Percentiles rank a stretch among this genome's conserved stretches.
Evolutionary conservation across 2,797 vertebrate species (phyloP).

Genomic region (Phaenicophaeus curvirostris): DNA sequence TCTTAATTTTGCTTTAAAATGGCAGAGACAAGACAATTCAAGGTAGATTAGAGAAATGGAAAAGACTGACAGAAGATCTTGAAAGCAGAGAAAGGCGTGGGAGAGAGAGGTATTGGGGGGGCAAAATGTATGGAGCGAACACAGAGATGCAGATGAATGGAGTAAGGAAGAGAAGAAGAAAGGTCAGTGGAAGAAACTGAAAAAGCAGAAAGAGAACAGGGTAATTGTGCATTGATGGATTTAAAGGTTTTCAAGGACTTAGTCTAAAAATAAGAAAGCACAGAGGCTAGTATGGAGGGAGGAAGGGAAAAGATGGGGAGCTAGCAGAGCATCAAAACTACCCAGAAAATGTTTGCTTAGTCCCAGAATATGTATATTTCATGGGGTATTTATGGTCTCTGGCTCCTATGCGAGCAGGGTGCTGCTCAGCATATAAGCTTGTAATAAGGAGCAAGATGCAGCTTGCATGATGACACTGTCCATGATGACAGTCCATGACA

Average conservation of each 20-base stretch:
- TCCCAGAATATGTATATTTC: not conserved
- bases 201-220: not conserved
- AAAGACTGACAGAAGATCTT: not conserved
- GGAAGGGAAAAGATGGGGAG: not conserved
- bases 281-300: not conserved
- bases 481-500: no score
- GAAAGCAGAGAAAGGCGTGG: not conserved
- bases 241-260: not conserved
- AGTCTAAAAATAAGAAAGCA: not conserved
- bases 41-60: not conserved
- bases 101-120: not conserved
- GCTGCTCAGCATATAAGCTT: not conserved
- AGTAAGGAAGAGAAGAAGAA: not conserved
- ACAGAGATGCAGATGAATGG: not conserved
- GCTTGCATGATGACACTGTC: no score
- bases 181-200: not conserved
- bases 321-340: not conserved
- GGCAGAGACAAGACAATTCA: not conserved
- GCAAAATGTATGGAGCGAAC: not conserved
- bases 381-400: not conserved
- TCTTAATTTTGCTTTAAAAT: conserved; percentile 42
- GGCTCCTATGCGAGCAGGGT: not conserved
- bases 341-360: not conserved
- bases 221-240: not conserved
- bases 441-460: not conserved